A percentile compares a stretch with the other conserved stretches of the same genome.
Conservation (phyloP, 1,140 invertebrate species). For the Holcopasites calliopsidis region DNA sequence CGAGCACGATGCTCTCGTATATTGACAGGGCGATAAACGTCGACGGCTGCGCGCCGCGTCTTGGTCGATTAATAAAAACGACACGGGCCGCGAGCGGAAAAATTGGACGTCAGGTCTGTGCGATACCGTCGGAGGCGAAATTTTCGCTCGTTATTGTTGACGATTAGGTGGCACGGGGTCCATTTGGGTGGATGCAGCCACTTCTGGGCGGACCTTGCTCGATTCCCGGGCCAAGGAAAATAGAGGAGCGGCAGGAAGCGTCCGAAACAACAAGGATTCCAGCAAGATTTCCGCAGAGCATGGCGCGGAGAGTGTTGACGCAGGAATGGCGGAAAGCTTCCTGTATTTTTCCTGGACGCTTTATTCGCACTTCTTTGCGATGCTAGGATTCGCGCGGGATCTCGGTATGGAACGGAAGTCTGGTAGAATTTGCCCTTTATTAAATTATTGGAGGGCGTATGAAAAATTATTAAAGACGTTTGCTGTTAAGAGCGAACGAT, state of each 20-base stretch:
- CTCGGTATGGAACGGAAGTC: no score
- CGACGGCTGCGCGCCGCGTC: slow-evolving; percentile 31
- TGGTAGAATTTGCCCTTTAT: no score
- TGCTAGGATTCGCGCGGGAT: no score
- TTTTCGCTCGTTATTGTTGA: slow-evolving; percentile 44
- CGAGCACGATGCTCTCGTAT: not conserved
- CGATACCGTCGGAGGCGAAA: slow-evolving; percentile 6
- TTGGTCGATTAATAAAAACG: slow-evolving; percentile 56
- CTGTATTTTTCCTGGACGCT: not conserved
- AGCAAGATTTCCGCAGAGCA: not conserved
- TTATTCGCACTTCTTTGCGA: no score
- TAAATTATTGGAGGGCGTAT: no score
- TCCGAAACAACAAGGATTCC: not conserved
- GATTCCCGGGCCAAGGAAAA: not conserved
- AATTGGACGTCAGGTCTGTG: slow-evolving; percentile 37
- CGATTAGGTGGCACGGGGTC: slow-evolving; percentile 48
- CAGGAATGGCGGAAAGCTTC: not conserved
- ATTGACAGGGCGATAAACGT: slow-evolving; percentile 31
- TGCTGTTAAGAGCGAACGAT: no score
- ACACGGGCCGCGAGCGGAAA: slow-evolving; percentile 23
- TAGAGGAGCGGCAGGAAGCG: not conserved
- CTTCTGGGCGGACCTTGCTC: not conserved
- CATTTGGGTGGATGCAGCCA: slow-evolving; percentile 9
- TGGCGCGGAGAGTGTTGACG: not conserved
- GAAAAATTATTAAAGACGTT: no score